Percentiles rank a stretch among this genome's conserved stretches.
phyloP scores from a whole-genome alignment of 2,888 invertebrate species.

The Xanthia icteritia region DNA sequence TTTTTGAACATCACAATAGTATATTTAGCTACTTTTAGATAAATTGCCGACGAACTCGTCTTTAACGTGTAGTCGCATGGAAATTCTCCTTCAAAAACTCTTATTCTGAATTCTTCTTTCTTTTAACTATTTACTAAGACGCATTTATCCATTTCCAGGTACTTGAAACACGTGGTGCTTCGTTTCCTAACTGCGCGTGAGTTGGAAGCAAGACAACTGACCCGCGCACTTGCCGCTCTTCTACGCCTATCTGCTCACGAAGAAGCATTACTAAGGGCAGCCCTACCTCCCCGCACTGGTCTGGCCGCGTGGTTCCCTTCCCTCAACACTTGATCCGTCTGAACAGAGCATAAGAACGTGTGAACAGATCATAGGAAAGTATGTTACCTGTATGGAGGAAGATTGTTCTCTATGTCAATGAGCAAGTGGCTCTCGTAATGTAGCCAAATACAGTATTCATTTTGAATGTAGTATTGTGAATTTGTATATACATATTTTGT shows the following conservation, averaged over 20 bases:
- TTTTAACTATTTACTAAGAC: too few relatives aligned
- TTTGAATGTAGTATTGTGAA: conserved; percentile 21
- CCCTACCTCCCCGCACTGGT: conserved; percentile 89
- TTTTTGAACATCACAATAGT: too few relatives aligned
- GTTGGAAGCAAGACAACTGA: conserved; percentile 96
- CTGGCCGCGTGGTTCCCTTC: conserved; percentile 84
- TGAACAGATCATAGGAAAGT: not conserved
- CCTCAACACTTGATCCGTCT: conserved; percentile 77
- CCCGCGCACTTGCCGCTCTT: conserved; percentile 96
- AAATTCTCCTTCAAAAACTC: too few relatives aligned
- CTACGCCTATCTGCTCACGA: conserved; percentile 96
- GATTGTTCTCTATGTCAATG: conserved; percentile 6
- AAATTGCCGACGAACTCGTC: too few relatives aligned
- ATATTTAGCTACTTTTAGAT: too few relatives aligned
- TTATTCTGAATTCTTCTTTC: too few relatives aligned
- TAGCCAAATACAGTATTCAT: conserved; percentile 44
- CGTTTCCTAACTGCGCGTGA: conserved; percentile 97
- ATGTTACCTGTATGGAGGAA: conserved; percentile 12
- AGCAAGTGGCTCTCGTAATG: conserved; percentile 2
- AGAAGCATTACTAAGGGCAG: conserved; percentile 95
- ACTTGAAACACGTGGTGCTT: conserved; percentile 97
- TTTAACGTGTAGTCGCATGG: too few relatives aligned
- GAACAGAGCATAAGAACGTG: conserved; percentile 14
- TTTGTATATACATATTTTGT: conserved; percentile 11
- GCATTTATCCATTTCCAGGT: conserved; percentile 79